Evolutionary conservation across 2,888 invertebrate species (phyloP).

Genomic region (Cerastoderma edule): DNA sequence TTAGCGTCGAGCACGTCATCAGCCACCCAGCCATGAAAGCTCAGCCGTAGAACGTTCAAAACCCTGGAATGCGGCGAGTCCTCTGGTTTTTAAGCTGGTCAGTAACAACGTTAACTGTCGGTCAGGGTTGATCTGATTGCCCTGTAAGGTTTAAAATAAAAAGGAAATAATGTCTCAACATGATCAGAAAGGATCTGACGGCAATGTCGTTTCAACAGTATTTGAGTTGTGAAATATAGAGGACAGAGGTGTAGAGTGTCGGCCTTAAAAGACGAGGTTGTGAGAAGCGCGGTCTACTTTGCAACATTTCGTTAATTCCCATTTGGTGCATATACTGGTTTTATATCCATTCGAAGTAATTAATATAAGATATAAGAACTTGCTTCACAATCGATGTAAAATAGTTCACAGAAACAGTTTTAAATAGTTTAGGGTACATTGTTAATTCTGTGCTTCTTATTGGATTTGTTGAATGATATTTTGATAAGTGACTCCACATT

Average conservation of each 20-base stretch:
- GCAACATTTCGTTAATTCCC: no score
- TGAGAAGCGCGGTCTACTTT: no score
- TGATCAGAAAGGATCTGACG: neutral
- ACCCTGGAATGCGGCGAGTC: slow-evolving; percentile 34
- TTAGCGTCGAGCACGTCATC: slow-evolving; percentile 41
- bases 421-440: no score
- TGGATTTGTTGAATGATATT: no score
- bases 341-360: no score
- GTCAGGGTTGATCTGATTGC: slow-evolving; percentile 21
- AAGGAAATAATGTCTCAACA: neutral
- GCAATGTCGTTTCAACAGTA: neutral
- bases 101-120: slow-evolving; percentile 39
- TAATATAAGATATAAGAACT: no score
- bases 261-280: no score
- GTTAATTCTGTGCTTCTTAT: no score
- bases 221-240: neutral
- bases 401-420: no score
- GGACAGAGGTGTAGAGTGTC: neutral
- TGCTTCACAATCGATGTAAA: no score
- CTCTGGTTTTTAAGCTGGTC: slow-evolving; percentile 35
- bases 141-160: slow-evolving; percentile 16
- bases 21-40: slow-evolving; percentile 53
- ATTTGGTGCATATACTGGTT: no score
- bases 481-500: no score
- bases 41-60: slow-evolving; percentile 48